phyloP scores from a whole-genome alignment of 2,797 vertebrate species.

The Melopsittacus undulatus region DNA sequence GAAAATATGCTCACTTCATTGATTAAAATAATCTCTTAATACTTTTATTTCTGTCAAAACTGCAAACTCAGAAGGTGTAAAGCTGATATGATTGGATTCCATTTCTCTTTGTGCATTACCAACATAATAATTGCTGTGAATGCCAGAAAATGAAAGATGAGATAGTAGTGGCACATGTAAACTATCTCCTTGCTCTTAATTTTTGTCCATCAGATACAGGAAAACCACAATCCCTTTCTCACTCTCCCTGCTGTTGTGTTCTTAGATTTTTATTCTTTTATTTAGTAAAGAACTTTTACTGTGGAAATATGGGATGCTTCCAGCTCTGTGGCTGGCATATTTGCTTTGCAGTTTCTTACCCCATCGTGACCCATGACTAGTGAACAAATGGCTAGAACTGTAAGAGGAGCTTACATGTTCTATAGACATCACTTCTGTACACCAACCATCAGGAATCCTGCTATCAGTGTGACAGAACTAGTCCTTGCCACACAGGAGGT shows the following conservation, averaged over 20 bases:
- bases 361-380: background rate
- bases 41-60: background rate
- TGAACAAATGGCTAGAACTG: background rate
- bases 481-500: background rate
- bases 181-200: background rate
- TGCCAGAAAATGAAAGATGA: background rate
- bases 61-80: background rate
- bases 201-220: background rate
- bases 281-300: background rate
- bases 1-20: conserved; percentile 7
- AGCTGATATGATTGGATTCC: background rate
- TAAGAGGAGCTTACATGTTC: background rate
- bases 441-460: background rate
- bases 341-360: background rate
- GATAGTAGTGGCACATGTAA: background rate
- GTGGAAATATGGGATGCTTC: background rate
- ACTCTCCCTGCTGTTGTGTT: background rate
- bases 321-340: background rate
- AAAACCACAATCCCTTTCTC: background rate
- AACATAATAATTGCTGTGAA: background rate
- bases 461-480: background rate
- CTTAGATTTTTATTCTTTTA: background rate
- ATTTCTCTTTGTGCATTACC: background rate
- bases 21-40: background rate
- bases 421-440: background rate